Conservation (phyloP, 2,888 invertebrate genomes). For the Idaea dimidiata region DNA sequence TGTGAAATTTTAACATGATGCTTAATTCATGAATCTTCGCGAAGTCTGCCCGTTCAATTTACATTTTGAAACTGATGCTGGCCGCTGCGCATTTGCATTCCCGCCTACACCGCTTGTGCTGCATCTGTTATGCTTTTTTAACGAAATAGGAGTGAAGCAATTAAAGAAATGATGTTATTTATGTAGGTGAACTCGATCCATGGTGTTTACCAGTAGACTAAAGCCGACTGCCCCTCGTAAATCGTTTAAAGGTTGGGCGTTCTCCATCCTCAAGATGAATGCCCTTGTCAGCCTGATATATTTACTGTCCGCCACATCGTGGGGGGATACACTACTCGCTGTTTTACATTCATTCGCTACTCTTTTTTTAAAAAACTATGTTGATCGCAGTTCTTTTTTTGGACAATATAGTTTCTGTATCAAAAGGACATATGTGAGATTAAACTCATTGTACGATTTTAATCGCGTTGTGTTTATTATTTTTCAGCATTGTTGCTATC, state of each 20-base stretch:
- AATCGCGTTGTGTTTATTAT: too few species aligned
- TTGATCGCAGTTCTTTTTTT: not conserved
- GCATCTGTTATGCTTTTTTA: constrained; percentile 49
- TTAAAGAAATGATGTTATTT: constrained; percentile 55
- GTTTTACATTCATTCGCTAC: constrained; percentile 59
- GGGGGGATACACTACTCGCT: constrained; percentile 42
- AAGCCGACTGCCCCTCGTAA: constrained; percentile 69
- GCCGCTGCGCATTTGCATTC: constrained; percentile 63
- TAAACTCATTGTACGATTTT: too few species aligned
- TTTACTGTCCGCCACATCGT: constrained; percentile 69
- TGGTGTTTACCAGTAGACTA: constrained; percentile 57
- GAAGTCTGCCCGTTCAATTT: constrained; percentile 72
- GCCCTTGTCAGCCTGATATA: constrained; percentile 73
- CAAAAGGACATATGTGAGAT: too few species aligned
- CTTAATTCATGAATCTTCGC: constrained; percentile 73
- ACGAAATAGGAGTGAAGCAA: constrained; percentile 27
- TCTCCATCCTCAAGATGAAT: constrained; percentile 74
- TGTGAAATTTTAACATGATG: constrained; percentile 67
- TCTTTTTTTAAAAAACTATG: constrained; percentile 39
- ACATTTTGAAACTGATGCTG: constrained; percentile 67
- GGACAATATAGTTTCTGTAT: too few species aligned
- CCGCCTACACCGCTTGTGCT: constrained; percentile 51
- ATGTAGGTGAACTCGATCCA: constrained; percentile 48
- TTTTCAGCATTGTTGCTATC: too few species aligned
- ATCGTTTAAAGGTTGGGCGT: constrained; percentile 78